Percentiles rank a stretch among this genome's conserved stretches.
These are phyloP conservation scores for Leucophenga maculata DNA, from an alignment of 2,888 invertebrate species.

Conservation along the genomic window DNA sequence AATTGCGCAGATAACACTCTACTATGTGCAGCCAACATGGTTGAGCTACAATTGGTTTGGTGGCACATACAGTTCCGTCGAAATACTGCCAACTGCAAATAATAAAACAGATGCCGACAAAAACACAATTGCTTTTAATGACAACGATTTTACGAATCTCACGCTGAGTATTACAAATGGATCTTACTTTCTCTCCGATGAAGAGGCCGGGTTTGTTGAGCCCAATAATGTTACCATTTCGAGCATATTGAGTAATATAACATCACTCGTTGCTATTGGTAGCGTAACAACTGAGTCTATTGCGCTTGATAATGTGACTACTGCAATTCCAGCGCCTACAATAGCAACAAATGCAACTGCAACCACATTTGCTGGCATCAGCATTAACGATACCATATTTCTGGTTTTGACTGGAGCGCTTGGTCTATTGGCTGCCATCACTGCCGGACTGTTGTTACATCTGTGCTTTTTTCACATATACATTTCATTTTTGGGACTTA, in stretches of 20 bases:
- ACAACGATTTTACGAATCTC: slow-evolving; percentile 52
- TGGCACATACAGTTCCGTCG: slow-evolving; percentile 33
- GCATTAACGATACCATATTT: slow-evolving; percentile 76
- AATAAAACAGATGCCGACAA: slow-evolving; percentile 30
- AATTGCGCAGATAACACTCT: slow-evolving; percentile 79
- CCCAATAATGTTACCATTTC: slow-evolving; percentile 42
- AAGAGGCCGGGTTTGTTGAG: neutral
- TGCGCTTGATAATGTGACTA: slow-evolving; percentile 14
- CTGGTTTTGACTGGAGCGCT: slow-evolving; percentile 77
- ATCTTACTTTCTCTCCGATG: slow-evolving; percentile 48
- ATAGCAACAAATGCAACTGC: slow-evolving; percentile 29
- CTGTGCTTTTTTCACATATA: slow-evolving; percentile 91
- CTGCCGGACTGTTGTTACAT: slow-evolving; percentile 85
- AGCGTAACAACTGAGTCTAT: slow-evolving; percentile 20
- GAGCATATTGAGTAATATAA: slow-evolving; percentile 52
- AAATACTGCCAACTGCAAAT: slow-evolving; percentile 28
- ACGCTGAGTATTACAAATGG: slow-evolving; percentile 52
- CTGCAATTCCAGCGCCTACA: slow-evolving; percentile 8
- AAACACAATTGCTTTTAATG: slow-evolving; percentile 33
- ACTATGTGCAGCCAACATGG: slow-evolving; percentile 76
- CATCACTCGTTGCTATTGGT: slow-evolving; percentile 38
- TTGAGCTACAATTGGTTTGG: slow-evolving; percentile 72
- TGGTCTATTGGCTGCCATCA: slow-evolving; percentile 81
- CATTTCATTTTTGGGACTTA: slow-evolving; percentile 86
- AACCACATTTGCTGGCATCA: slow-evolving; percentile 62